Base-by-base conservation (phyloP, 1,140 invertebrate species). In the Drosophila sturtevanti region DNA sequence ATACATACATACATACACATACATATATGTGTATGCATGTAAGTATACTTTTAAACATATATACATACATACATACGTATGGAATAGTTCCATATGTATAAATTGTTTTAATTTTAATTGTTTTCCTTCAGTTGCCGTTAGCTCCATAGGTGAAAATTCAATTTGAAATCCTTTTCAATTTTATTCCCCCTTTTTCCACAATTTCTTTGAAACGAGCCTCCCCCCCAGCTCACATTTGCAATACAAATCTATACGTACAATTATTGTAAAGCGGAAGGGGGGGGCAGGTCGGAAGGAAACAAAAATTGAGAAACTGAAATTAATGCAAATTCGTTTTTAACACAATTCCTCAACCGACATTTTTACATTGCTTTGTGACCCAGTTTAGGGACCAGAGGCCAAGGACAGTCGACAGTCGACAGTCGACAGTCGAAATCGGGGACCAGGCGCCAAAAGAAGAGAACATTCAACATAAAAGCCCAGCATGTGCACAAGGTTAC, bases 281-380 rank as follows among this genome's bases (percentile, higher is more conserved):
- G 24, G 41, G 60, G 41, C 61, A 60, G 68, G 56, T 62, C 66
- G 48, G 67, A 62, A 71, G 41, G 72, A 77, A 70, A 79, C 67
- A 77, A 72, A 73, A 71, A 74, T 16, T 52, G 41, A 61, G 61
- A 77, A 70, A 77, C 65, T 71, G 64, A 74, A 87, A 89, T 84
- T 89, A 89, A 89, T 89, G 73, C 75, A 89, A 89, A 84, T 89
- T 84, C 72, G 56, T 68, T 89, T 84, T 82, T 72, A 86, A 89
- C 79, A 77, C 79, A 87, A 77, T 82, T 79, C 61, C 64, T 82
- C 84, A 74, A 72, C 64, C 56, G 55, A 80, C 68, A 71, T 79
- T 87, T 87, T 72, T 61, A 77, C 74, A 79, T 81, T 79, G 79
- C 76, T 67, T 84, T 87, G 75, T 82, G 69, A 63, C 52, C 44